Percentiles rank a stretch among this genome's conserved stretches.
These are phyloP conservation scores for Tapirus indicus DNA, from an alignment of 2,797 vertebrate genomes.

Conservation along the genomic window DNA sequence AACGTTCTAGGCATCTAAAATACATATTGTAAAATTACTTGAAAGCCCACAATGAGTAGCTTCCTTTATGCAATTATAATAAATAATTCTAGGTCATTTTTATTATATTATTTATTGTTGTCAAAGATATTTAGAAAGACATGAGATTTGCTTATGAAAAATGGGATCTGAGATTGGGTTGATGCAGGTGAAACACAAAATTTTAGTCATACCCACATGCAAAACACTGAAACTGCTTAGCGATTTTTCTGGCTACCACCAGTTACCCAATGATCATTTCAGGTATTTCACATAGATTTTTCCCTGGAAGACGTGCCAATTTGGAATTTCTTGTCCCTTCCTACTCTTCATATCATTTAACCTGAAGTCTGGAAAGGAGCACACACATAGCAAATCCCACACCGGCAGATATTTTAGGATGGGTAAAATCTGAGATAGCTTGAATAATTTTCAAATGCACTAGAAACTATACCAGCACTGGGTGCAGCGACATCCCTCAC, in stretches of 20 bases:
- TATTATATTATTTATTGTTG: background rate
- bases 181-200: background rate
- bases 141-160: background rate
- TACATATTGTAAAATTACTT: background rate
- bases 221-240: background rate
- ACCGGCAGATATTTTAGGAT: background rate
- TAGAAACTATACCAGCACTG: background rate
- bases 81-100: background rate
- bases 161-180: background rate
- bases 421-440: accelerated
- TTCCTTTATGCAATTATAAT: background rate
- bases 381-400: background rate
- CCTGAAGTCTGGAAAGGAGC: background rate
- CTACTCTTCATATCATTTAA: background rate
- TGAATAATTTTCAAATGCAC: background rate
- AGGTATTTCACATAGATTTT: background rate
- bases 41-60: background rate
- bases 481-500: accelerated
- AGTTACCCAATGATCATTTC: background rate
- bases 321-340: background rate
- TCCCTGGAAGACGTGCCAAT: background rate
- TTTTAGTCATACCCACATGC: background rate
- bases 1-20: background rate
- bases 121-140: background rate
- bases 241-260: background rate